phyloP scores from a whole-genome alignment of 2,888 invertebrate genomes.

The Pediacus dermestoides region DNA sequence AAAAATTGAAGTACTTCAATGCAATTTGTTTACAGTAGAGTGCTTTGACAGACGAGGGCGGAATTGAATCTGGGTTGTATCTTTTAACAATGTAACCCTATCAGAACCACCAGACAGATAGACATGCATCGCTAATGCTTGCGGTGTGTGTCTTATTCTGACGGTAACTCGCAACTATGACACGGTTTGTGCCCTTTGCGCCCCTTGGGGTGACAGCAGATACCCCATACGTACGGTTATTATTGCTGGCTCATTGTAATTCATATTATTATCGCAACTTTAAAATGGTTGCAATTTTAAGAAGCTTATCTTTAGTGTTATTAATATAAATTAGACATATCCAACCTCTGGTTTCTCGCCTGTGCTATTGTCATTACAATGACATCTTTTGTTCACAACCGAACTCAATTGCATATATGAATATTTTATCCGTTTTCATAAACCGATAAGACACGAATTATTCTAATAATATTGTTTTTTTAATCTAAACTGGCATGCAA shows the following conservation, averaged over 20 bases:
- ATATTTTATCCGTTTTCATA: neutral
- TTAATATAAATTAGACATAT: conserved; percentile 35
- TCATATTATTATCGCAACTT: conserved; percentile 29
- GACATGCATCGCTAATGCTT: conserved; percentile 43
- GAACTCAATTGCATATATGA: neutral
- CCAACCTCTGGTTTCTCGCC: neutral
- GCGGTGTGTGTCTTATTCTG: neutral
- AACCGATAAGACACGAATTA: too few species aligned
- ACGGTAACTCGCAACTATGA: neutral
- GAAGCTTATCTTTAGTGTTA: conserved; percentile 37
- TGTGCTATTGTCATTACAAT: conserved; percentile 3
- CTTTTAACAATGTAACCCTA: conserved; percentile 2
- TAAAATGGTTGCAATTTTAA: conserved; percentile 33
- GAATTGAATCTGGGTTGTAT: conserved; percentile 40
- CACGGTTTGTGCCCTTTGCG: too few species aligned
- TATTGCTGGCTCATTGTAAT: conserved; percentile 29
- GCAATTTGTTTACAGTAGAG: conserved; percentile 49
- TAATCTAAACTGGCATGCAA: conserved; percentile 23
- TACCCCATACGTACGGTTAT: conserved; percentile 16
- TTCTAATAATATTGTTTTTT: too few species aligned
- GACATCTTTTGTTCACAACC: neutral
- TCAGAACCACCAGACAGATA: conserved; percentile 19
- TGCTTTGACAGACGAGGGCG: conserved; percentile 46
- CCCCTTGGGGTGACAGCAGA: too few species aligned
- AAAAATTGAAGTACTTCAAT: conserved; percentile 50